A percentile compares a stretch with the other conserved stretches of the same genome.
phyloP scores from a whole-genome alignment of 53 echinoderm and acorn worm genomes.

The Holothuria leucospilota region DNA sequence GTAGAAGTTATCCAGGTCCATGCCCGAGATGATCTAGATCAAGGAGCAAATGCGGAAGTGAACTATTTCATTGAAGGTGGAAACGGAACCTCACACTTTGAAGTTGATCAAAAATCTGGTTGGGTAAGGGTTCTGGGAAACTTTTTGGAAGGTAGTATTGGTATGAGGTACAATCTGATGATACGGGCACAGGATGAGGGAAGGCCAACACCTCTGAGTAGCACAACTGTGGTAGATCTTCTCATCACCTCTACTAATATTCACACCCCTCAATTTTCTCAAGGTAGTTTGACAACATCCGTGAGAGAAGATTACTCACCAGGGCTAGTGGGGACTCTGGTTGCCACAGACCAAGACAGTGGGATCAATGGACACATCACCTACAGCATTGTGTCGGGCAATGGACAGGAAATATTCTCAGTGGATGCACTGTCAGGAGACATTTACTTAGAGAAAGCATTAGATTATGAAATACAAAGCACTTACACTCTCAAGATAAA shows the following conservation, averaged over 20 bases:
- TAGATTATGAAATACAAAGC: conserved; percentile 75
- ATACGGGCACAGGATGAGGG: conserved; percentile 82
- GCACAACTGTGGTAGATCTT: conserved; percentile 63
- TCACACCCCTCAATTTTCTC: conserved; percentile 70
- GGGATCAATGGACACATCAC: conserved; percentile 89
- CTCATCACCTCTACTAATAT: conserved; percentile 75
- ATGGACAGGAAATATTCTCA: conserved; percentile 65
- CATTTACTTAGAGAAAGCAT: conserved; percentile 63
- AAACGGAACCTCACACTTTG: conserved; percentile 86
- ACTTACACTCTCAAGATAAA: conserved; percentile 74
- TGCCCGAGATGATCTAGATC: conserved; percentile 74
- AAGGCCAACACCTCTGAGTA: conserved; percentile 50
- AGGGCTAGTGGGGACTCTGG: conserved; percentile 59
- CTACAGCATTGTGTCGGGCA: conserved; percentile 76
- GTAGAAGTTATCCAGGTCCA: conserved; percentile 71
- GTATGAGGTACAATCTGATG: conserved; percentile 61
- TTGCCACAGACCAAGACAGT: conserved; percentile 75
- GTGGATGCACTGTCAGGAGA: conserved; percentile 71
- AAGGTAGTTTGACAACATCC: conserved; percentile 52
- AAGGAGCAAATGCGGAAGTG: conserved; percentile 83
- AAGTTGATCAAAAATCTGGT: conserved; percentile 78
- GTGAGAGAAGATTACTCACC: conserved; percentile 67
- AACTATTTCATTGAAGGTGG: conserved; percentile 80
- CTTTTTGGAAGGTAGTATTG: conserved; percentile 67
- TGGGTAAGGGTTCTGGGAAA: conserved; percentile 65